A percentile compares a stretch with the other conserved stretches of the same genome.
Evolutionary conservation across 2,888 invertebrate genomes (phyloP).

Genomic region (Athalia cordata): DNA sequence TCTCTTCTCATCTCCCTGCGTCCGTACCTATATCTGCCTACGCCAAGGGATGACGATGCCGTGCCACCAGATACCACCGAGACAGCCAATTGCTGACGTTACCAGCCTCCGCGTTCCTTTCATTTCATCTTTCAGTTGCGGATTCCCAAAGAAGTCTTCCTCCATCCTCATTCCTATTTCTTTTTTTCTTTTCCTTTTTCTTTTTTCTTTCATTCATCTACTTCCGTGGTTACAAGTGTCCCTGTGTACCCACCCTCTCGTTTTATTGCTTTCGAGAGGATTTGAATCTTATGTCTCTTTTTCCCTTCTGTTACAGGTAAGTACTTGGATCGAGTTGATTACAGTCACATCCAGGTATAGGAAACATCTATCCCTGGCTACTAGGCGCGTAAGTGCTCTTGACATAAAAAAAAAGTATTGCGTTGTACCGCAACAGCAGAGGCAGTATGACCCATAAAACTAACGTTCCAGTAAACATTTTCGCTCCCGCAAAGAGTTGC

Average conservation of each 20-base stretch:
- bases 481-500: neutral
- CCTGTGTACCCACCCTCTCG: too few relatives aligned
- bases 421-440: neutral
- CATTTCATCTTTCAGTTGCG: neutral
- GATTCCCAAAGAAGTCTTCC: neutral
- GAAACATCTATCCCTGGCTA: neutral
- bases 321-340: neutral
- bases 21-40: neutral
- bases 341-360: neutral
- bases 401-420: slow-evolving; percentile 1
- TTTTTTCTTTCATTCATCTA: too few relatives aligned
- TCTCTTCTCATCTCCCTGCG: neutral
- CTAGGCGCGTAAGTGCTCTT: slow-evolving; percentile 2
- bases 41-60: neutral
- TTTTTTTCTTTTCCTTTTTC: neutral
- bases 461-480: neutral
- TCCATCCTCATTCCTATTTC: neutral
- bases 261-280: too few relatives aligned
- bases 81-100: slow-evolving; percentile 1
- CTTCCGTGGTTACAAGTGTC: too few relatives aligned
- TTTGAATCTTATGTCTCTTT: neutral
- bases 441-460: slow-evolving; percentile 25
- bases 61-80: neutral
- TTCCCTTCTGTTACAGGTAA: slow-evolving; percentile 36
- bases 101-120: neutral